Evolutionary conservation across 2,888 invertebrate genomes (phyloP).

Genomic region (Heteropelma amictum): DNA sequence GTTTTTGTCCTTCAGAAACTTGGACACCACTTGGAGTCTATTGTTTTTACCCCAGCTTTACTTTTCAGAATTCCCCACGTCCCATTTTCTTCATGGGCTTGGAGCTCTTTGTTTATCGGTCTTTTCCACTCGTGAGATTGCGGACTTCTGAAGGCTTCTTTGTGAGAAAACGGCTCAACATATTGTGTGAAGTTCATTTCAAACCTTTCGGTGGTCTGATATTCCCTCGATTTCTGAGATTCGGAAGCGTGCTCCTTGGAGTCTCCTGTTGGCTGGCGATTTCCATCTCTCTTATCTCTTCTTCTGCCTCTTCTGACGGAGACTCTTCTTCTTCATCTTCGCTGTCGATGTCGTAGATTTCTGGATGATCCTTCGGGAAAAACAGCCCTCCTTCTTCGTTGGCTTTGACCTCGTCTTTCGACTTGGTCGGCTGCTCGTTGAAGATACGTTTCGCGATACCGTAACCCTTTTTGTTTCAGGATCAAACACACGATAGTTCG

Average conservation of each 20-base stretch:
- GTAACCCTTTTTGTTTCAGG: conserved; percentile 15
- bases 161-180: neutral
- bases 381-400: neutral
- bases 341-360: neutral
- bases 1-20: conserved; percentile 44
- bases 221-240: neutral
- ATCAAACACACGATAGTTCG: conserved; percentile 38
- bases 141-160: neutral
- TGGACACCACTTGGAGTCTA: conserved; percentile 54
- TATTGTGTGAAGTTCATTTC: neutral
- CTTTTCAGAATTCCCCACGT: neutral
- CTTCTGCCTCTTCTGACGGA: neutral
- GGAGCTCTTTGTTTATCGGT: neutral
- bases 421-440: neutral
- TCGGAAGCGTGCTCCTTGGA: neutral
- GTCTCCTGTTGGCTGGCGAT: neutral
- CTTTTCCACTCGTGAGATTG: neutral
- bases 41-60: neutral
- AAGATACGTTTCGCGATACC: conserved; percentile 19
- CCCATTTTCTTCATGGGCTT: neutral
- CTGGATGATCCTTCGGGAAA: neutral
- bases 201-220: neutral
- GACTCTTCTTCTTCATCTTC: neutral
- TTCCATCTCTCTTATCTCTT: neutral
- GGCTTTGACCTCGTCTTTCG: neutral